Evolutionary conservation across 2,113 vertebrate genomes (phyloP).

Genomic region (Camelus bactrianus): DNA sequence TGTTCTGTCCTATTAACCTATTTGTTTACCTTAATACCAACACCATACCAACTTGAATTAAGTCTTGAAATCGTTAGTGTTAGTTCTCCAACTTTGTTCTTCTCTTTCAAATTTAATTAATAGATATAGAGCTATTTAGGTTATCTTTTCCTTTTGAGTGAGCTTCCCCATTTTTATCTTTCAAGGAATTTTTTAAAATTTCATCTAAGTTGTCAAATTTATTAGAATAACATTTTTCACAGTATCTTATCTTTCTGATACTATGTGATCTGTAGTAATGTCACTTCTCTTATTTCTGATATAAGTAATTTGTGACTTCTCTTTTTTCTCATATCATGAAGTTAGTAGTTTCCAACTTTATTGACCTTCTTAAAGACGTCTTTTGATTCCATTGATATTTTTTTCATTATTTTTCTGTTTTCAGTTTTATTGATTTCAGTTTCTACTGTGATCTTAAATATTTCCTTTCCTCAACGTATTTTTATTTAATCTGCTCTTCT

Average conservation of each 20-base stretch:
- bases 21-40: not conserved
- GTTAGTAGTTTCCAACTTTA: not conserved
- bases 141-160: not conserved
- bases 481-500: not conserved
- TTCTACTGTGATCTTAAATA: not conserved
- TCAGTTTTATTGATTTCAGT: not conserved
- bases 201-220: slow-evolving; percentile 1
- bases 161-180: not conserved
- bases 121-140: not conserved
- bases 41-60: not conserved
- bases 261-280: not conserved
- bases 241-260: not conserved
- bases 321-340: not conserved
- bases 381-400: not conserved
- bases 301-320: not conserved
- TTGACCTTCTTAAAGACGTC: not conserved
- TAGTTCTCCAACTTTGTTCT: not conserved
- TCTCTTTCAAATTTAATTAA: not conserved
- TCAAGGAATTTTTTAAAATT: not conserved
- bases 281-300: not conserved
- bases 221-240: not conserved
- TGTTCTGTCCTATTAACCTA: not conserved
- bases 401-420: not conserved
- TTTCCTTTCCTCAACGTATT: not conserved
- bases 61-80: not conserved